Conservation (phyloP, 2,797 vertebrate genomes). For the Pangasius macronema region DNA sequence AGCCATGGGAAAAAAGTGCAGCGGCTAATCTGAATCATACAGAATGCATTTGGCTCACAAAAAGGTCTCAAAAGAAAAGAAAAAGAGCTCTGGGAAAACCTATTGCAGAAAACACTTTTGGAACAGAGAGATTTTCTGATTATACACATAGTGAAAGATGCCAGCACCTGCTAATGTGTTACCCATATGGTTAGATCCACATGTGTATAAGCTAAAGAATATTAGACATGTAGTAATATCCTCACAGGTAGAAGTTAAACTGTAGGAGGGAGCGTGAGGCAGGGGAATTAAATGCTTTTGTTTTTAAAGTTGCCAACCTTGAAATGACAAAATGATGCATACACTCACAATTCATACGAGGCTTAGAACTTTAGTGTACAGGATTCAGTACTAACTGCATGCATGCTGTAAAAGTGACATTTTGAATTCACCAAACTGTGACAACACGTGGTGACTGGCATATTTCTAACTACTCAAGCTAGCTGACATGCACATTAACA, state of each 20-base stretch:
- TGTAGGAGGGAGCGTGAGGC: not conserved
- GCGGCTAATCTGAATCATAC: constrained; percentile 35
- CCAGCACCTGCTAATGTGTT: constrained; percentile 1
- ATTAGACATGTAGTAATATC: not conserved
- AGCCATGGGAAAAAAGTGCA: constrained; percentile 48
- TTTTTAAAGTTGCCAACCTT: not conserved
- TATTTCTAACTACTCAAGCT: not conserved
- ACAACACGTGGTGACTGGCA: not conserved
- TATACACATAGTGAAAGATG: not conserved
- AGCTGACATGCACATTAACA: not conserved
- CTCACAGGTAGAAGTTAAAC: not conserved
- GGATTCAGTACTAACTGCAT: not conserved
- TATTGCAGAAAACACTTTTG: not conserved
- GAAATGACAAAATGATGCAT: not conserved
- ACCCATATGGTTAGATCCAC: not conserved
- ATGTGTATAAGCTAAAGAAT: not conserved
- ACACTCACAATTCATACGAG: not conserved
- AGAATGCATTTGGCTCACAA: not conserved
- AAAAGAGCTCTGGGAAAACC: not conserved
- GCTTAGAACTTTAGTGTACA: not conserved
- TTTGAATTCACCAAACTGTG: not conserved
- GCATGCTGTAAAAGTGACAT: not conserved
- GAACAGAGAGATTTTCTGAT: not conserved
- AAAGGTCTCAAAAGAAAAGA: not conserved
- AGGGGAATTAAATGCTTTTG: not conserved